Evolutionary conservation across 2,797 vertebrate genomes (phyloP).

Genomic region (Rhabdophis nuchalis): DNA sequence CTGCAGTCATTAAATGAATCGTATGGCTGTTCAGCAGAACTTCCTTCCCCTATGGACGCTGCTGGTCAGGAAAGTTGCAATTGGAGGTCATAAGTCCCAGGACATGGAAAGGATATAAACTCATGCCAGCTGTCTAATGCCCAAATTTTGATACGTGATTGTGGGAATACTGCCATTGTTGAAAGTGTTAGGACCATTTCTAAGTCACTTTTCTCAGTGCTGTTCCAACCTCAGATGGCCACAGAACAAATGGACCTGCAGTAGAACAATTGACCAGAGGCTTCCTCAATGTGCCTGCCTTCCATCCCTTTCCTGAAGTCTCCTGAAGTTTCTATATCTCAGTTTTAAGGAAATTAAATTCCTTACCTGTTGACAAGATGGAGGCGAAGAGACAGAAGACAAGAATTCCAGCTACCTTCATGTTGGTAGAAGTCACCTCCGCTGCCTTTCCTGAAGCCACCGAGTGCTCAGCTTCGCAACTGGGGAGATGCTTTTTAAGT

Average conservation of each 20-base stretch:
- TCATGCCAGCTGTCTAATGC: too few species aligned
- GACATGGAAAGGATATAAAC: too few species aligned
- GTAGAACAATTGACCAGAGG: neutral
- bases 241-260: neutral
- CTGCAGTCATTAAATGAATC: too few species aligned
- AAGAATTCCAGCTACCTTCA: neutral
- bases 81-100: too few species aligned
- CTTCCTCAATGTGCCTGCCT: neutral
- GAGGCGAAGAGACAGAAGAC: neutral
- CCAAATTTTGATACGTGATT: too few species aligned
- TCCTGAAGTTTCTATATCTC: neutral
- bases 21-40: too few species aligned
- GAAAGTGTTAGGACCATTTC: too few species aligned
- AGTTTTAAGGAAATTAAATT: neutral
- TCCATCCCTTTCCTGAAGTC: neutral
- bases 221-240: neutral
- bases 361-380: neutral
- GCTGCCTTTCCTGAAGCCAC: neutral
- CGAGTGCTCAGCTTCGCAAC: neutral
- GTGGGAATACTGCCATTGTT: too few species aligned
- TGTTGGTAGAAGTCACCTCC: neutral
- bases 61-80: too few species aligned
- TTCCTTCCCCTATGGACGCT: too few species aligned
- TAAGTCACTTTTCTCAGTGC: too few species aligned
- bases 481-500: neutral